Evolutionary conservation across 2,888 invertebrate genomes (phyloP), one percentile per base, ranked within the genome.

Genomic region (Tenodera sinensis): DNA sequence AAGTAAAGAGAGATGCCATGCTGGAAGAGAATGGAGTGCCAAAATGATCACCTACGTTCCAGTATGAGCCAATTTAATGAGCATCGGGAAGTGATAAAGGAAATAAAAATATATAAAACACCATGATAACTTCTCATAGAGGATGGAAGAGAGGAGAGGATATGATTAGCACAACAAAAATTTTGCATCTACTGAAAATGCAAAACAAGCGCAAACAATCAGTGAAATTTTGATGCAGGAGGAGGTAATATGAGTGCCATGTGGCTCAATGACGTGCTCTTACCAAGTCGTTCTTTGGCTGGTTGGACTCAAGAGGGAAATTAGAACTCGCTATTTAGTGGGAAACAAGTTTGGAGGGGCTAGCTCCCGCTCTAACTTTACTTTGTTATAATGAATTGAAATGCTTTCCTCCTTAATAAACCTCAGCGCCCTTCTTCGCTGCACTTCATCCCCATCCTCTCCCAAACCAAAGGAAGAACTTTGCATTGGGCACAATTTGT

Each of bases 321-420:
- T 71, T 86, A 86, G 86, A 81, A 3, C 28, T 81, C 28, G 71
- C 86, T 86, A 81, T 81, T 86, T 86, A 86, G 86, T 71, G 54
- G 28, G 81, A 27, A 71, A 86, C 54, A 71, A 28, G 28, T 54
- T 86, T 81, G 20, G 54, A 86, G 81, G 86, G 86, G 54, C 85
- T 85, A 34, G 84, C 54, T 71, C 25, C 54, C 54, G 54, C 54
- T 71, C 54, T 71, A 85, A 85, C 27, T 85, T 85, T 54, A 85
- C 85, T 85, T 54, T 86, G 81, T 86, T 86, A 86, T 86, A 86
- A 86, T 86, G 86, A 86, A 86, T 86, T 86, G 81, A 86, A 86
- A 86, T 71, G 86, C 81, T 86, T 86, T 86, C 86, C 47, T 85
- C 47, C 85, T 47, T 85, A 84, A 85, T 85, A 47, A 27, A 85